Conservation (phyloP, 2,797 vertebrate species). For the Rhincodon typus region DNA sequence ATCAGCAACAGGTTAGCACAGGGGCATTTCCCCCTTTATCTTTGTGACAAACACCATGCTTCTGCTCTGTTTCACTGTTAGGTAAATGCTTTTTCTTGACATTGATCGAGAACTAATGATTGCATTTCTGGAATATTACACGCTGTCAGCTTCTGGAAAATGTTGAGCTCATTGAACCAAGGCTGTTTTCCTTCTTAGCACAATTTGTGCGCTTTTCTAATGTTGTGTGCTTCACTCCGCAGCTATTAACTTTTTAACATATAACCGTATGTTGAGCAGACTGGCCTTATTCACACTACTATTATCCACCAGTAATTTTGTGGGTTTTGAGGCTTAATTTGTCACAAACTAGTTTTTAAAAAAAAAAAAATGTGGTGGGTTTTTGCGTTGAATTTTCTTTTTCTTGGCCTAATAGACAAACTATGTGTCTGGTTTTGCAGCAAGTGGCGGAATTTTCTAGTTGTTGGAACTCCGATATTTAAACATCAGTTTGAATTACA, state of each 20-base stretch:
- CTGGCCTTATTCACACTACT: neutral
- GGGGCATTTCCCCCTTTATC: neutral
- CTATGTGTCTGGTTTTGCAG: neutral
- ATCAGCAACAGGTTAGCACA: constrained; percentile 49
- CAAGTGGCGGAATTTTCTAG: neutral
- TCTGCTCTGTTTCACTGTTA: neutral
- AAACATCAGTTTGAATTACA: neutral
- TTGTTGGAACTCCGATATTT: neutral
- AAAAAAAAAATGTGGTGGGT: too few species aligned
- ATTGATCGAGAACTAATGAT: neutral
- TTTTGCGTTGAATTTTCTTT: neutral
- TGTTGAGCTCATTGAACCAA: neutral
- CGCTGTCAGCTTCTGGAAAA: neutral
- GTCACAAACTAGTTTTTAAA: neutral
- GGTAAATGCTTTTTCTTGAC: neutral
- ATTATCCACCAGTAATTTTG: neutral
- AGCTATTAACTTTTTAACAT: neutral
- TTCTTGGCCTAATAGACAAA: neutral
- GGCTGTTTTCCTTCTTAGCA: neutral
- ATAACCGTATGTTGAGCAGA: neutral
- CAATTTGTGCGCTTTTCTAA: neutral
- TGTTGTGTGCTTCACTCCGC: neutral
- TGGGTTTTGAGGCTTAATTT: neutral
- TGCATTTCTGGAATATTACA: neutral
- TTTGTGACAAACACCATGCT: neutral